Base-by-base conservation (phyloP, 1,140 invertebrate genomes). In the Saccostrea echinata region DNA sequence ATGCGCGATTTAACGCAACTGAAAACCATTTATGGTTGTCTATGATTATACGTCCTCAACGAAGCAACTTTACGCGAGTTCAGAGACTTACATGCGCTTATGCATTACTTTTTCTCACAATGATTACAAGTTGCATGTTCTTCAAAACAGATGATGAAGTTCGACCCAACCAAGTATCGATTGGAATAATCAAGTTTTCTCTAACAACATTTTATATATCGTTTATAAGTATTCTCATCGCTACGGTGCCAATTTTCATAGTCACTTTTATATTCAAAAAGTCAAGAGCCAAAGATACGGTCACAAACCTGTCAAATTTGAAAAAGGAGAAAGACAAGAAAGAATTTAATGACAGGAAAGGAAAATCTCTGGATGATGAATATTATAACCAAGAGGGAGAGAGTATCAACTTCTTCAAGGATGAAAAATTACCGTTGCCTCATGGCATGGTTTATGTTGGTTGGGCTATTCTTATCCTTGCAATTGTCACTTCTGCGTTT, bases 91-190 rank as follows among this genome's bases (percentile, higher is more conserved):
- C 93, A 0, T 94, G 94, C 76, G 93, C 94, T 87, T 83, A 94
- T 24, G 90, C 92, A 12, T 89, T 95, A 11, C 90, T 95, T 0
- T 94, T 94, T 86, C 90, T 94, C 0, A 93, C 94, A 12, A 95
- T 95, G 94, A 94, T 95, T 18, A 90, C 93, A 82, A 95, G 94
- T 87, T 94, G 94, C 51, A 94, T 95, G 94, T 95, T 95, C 88
- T 95, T 92, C 87, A 61, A 88, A 64, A 76, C 86, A 1, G n/a
- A 51, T 21, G 84, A 86, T 18, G 76, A 87, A 83, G 84, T 92
- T 24, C 88, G 84, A 4, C 86, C 88, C 1, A 71, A 86, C 55
- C 84, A 90, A 51, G 88, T 92, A 11, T 71, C 84, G 30, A 86
- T 92, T n/a, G 90, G 91, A 21, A 82, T 90, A 30, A 43, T 91